Evolutionary conservation across 2,113 vertebrate genomes (phyloP).

Genomic region (Piprites chloris): DNA sequence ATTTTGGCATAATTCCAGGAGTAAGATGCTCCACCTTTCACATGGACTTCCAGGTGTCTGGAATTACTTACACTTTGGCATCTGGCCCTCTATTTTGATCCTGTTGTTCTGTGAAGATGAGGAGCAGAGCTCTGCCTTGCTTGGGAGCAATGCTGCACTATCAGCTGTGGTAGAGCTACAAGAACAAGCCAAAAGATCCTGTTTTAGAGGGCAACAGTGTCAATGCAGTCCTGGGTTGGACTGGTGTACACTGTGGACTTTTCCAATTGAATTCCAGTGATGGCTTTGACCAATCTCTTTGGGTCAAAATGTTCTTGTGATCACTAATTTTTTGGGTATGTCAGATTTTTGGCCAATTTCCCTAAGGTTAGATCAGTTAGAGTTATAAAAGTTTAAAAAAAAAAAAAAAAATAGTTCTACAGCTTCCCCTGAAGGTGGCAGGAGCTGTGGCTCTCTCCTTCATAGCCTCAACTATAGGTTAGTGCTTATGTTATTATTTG

Average conservation of each 20-base stretch:
- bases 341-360: background rate
- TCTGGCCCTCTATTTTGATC: background rate
- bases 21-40: rapidly evolving
- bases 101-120: background rate
- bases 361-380: background rate
- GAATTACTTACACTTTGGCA: background rate
- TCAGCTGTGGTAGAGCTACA: background rate
- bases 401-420: background rate
- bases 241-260: background rate
- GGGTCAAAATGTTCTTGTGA: background rate
- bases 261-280: background rate
- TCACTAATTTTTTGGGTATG: background rate
- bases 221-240: background rate
- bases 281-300: background rate
- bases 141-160: background rate
- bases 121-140: background rate
- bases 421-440: background rate
- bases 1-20: background rate
- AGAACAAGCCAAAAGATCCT: background rate
- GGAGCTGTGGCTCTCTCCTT: background rate
- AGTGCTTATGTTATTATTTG: background rate
- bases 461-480: background rate
- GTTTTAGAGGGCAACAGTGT: background rate
- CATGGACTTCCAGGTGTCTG: background rate
- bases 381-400: background rate